These are phyloP conservation scores for Eupithecia insigniata DNA, from an alignment of 2,888 invertebrate genomes.

Conservation along the genomic window DNA sequence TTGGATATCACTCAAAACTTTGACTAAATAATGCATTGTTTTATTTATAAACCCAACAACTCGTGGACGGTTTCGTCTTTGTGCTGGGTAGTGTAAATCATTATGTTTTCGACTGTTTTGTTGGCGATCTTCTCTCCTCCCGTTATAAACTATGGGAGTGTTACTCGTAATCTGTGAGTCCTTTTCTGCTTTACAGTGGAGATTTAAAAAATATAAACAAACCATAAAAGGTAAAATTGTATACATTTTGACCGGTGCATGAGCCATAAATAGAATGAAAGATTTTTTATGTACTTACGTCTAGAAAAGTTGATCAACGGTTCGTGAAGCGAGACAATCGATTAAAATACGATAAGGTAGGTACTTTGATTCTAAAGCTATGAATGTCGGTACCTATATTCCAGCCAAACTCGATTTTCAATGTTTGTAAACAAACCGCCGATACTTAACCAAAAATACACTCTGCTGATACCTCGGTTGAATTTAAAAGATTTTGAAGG, in stretches of 20 bases:
- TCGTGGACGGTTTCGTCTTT: too few relatives aligned
- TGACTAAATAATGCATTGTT: neutral
- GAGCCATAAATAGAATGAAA: neutral
- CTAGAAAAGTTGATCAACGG: neutral
- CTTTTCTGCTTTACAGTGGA: neutral
- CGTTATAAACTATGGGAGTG: neutral
- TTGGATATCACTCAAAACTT: neutral
- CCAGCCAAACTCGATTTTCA: too few relatives aligned
- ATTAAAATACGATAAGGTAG: neutral
- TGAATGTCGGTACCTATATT: too few relatives aligned
- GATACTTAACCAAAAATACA: too few relatives aligned
- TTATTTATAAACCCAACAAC: too few relatives aligned
- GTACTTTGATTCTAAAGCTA: neutral
- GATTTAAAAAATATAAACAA: neutral
- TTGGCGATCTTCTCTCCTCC: neutral
- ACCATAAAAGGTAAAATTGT: neutral
- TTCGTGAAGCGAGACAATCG: neutral
- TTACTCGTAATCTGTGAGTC: neutral
- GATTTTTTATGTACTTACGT: neutral
- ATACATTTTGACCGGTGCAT: neutral
- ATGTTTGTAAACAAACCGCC: too few relatives aligned
- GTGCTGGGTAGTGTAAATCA: too few relatives aligned
- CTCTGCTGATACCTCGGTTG: too few relatives aligned
- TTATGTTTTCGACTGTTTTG: neutral
- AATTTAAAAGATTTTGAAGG: too few relatives aligned